Evolutionary conservation across 2,888 invertebrate genomes (phyloP).

Genomic region (Nebria brevicollis): DNA sequence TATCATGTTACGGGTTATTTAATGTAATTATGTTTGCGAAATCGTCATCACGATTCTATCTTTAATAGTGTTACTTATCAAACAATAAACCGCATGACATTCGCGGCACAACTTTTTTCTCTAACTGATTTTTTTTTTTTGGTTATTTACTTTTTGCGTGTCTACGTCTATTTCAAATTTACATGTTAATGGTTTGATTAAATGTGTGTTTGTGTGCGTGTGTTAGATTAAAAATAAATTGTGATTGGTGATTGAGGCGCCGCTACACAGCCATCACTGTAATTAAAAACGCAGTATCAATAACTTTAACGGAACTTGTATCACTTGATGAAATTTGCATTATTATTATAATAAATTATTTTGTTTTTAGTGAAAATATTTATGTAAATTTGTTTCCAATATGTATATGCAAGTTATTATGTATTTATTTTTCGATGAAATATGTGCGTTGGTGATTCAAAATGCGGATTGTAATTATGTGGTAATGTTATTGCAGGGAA

Average conservation of each 20-base stretch:
- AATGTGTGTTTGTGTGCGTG: not conserved
- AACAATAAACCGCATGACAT: not conserved
- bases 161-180: not conserved
- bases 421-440: too few relatives aligned
- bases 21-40: too few relatives aligned
- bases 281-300: not conserved
- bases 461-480: not conserved
- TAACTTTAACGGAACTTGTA: not conserved
- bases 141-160: not conserved
- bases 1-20: too few relatives aligned
- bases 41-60: too few relatives aligned
- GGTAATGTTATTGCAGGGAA: not conserved
- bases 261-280: not conserved
- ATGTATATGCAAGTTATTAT: too few relatives aligned
- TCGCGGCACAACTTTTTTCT: not conserved
- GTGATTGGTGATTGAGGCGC: not conserved
- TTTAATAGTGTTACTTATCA: not conserved
- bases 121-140: not conserved
- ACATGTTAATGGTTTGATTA: not conserved
- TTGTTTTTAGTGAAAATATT: not conserved
- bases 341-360: too few relatives aligned
- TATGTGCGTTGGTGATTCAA: not conserved
- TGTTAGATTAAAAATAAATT: not conserved
- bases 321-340: not conserved
- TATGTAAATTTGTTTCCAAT: not conserved